Conservation (phyloP, 2,888 invertebrate species). For the Sinotaia quadrata region DNA sequence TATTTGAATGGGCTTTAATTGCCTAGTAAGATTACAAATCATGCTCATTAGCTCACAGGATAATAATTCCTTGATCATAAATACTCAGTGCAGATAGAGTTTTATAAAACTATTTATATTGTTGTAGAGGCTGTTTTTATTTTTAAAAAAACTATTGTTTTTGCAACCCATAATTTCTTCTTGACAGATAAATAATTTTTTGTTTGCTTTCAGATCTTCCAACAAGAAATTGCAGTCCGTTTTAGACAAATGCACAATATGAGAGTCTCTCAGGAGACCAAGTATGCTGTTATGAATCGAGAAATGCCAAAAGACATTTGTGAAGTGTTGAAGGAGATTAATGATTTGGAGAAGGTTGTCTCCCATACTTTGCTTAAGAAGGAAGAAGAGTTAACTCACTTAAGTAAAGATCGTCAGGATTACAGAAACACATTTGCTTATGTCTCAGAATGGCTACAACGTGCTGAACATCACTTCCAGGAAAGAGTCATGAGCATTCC, state of each 20-base stretch:
- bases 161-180: too few relatives aligned
- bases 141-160: too few relatives aligned
- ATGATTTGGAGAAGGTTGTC: conserved; percentile 44
- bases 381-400: conserved; percentile 54
- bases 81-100: too few relatives aligned
- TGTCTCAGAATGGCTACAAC: conserved; percentile 54
- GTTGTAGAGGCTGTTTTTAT: too few relatives aligned
- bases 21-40: too few relatives aligned
- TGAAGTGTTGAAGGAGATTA: conserved; percentile 47
- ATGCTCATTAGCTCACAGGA: too few relatives aligned
- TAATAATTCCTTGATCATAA: too few relatives aligned
- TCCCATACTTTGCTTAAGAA: conserved; percentile 44
- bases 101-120: too few relatives aligned
- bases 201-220: conserved; percentile 44
- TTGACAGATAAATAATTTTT: background rate
- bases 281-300: conserved; percentile 51
- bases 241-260: conserved; percentile 56
- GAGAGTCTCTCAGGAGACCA: conserved; percentile 50
- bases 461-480: conserved; percentile 52
- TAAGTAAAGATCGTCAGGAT: conserved; percentile 53
- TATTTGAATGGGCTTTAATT: too few relatives aligned
- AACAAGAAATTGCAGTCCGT: conserved; percentile 56
- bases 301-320: conserved; percentile 52
- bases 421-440: conserved; percentile 44
- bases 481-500: conserved; percentile 53